Evolutionary conservation across 2,888 invertebrate species (phyloP).

Genomic region (Trissonchulus sp.): DNA sequence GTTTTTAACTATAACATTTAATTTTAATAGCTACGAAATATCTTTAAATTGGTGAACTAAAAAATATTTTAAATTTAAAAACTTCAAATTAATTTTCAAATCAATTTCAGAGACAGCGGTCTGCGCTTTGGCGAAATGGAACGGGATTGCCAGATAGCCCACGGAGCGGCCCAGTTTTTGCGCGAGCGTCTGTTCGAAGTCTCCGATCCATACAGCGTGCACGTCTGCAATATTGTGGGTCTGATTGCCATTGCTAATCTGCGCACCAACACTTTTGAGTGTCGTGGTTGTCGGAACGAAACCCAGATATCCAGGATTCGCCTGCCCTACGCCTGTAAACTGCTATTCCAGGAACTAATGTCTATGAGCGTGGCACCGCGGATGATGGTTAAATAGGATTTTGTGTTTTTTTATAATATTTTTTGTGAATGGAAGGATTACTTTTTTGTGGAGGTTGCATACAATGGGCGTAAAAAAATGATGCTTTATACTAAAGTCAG

Average conservation of each 20-base stretch:
- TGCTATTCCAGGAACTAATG: slow-evolving; percentile 98
- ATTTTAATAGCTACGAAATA: too few relatives aligned
- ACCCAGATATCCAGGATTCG: slow-evolving; percentile 95
- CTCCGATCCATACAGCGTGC: slow-evolving; percentile 96
- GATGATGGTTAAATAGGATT: slow-evolving; percentile 71
- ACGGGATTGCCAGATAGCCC: slow-evolving; percentile 98
- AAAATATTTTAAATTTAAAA: neutral
- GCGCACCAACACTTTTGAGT: slow-evolving; percentile 95
- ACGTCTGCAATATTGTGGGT: slow-evolving; percentile 87
- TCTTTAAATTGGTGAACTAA: too few relatives aligned
- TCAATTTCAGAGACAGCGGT: slow-evolving; percentile 79
- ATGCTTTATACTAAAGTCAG: too few relatives aligned
- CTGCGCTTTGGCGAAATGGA: slow-evolving; percentile 99
- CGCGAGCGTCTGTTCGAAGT: slow-evolving; percentile 95
- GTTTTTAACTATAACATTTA: too few relatives aligned
- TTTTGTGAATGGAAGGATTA: too few relatives aligned
- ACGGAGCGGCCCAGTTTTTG: slow-evolving; percentile 92
- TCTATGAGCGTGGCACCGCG: slow-evolving; percentile 98
- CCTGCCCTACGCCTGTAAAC: slow-evolving; percentile 94
- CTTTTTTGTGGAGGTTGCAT: too few relatives aligned
- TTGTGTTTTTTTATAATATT: too few relatives aligned
- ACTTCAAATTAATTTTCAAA: neutral
- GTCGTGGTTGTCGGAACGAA: slow-evolving; percentile 94
- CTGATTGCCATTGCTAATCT: slow-evolving; percentile 95
- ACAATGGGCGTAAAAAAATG: too few relatives aligned